These are phyloP conservation scores for Tragelaphus scriptus DNA, from an alignment of 2,113 vertebrate species.

Conservation along the genomic window DNA sequence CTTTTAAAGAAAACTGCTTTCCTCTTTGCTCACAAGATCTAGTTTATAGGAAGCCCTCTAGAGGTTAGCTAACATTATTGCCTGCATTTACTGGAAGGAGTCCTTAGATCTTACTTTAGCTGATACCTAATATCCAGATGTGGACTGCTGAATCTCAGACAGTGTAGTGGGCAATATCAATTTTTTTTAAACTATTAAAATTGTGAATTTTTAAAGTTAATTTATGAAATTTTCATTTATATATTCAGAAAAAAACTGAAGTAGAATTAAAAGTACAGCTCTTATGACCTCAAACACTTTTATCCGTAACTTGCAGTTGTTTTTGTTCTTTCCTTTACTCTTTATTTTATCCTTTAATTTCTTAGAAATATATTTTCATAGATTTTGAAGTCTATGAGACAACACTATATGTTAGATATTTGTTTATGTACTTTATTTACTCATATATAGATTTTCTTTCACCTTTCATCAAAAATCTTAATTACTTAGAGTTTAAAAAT, in stretches of 20 bases:
- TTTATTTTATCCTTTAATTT: not conserved
- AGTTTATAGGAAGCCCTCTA: conserved; percentile 37
- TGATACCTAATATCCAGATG: not conserved
- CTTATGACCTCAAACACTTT: not conserved
- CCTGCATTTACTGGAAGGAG: not conserved
- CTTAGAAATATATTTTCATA: not conserved
- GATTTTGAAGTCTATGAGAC: not conserved
- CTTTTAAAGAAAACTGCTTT: not conserved
- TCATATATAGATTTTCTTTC: not conserved
- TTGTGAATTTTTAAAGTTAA: not conserved
- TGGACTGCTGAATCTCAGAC: not conserved
- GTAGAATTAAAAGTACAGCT: not conserved
- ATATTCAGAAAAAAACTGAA: not conserved
- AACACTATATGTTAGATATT: not conserved
- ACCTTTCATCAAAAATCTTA: not conserved
- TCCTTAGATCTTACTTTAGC: not conserved
- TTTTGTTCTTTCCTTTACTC: not conserved
- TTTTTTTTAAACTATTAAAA: not conserved
- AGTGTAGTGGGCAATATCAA: not conserved
- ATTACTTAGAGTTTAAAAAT: not conserved
- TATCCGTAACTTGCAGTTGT: not conserved
- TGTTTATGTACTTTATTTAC: not conserved
- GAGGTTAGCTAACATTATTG: not conserved
- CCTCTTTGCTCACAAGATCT: not conserved
- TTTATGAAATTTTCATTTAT: not conserved